These are phyloP conservation scores for Nematolebias whitei DNA, from an alignment of 2,113 vertebrate genomes.

Conservation along the genomic window DNA sequence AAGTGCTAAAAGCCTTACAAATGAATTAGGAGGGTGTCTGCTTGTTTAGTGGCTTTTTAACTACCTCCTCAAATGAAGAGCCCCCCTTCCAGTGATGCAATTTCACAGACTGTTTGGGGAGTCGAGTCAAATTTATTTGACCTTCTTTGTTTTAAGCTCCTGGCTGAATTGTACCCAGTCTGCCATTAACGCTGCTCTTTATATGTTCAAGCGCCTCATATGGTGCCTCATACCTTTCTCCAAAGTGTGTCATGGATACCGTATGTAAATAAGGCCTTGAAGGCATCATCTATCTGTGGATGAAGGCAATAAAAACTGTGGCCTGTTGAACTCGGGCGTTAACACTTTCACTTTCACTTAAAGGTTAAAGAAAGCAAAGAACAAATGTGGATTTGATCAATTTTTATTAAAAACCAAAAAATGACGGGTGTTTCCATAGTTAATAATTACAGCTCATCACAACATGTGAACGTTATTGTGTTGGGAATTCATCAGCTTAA, in stretches of 20 bases:
- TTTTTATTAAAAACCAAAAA: neutral
- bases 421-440: conserved; percentile 3
- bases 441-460: conserved; percentile 46
- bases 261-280: conserved; percentile 69
- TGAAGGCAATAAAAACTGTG: conserved; percentile 19
- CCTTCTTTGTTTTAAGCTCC: conserved; percentile 63
- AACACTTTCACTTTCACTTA: conserved; percentile 45
- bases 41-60: conserved; percentile 77
- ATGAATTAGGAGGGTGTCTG: conserved; percentile 55
- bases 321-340: conserved; percentile 2
- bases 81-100: conserved; percentile 70
- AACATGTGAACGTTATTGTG: conserved; percentile 64
- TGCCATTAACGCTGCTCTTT: conserved; percentile 72
- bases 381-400: neutral
- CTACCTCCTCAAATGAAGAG: conserved; percentile 57
- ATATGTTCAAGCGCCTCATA: conserved; percentile 72
- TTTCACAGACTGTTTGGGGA: conserved; percentile 74
- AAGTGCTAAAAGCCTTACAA: conserved; percentile 55
- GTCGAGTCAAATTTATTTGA: conserved; percentile 66
- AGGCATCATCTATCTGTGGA: conserved; percentile 58
- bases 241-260: conserved; percentile 62
- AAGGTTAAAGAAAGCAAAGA: fast-evolving
- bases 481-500: conserved; percentile 42
- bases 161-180: conserved; percentile 74
- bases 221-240: conserved; percentile 63